Percentiles rank a stretch among this genome's conserved stretches.
Conservation (phyloP, 2,113 vertebrate genomes). For the Elachura formosa region DNA sequence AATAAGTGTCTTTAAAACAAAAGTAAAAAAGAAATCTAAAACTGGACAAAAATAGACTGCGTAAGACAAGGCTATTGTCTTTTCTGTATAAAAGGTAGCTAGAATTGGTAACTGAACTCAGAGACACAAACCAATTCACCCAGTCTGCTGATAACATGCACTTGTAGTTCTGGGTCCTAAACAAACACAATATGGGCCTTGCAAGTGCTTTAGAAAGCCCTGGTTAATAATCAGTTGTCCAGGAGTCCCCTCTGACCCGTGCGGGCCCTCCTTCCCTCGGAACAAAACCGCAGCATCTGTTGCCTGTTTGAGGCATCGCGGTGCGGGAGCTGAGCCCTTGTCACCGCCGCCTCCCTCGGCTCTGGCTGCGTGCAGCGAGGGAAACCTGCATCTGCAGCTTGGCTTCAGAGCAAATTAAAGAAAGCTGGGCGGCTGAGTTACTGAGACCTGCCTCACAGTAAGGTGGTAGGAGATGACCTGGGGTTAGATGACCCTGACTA, state of each 20-base stretch:
- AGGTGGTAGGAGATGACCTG: background rate
- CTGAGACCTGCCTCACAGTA: background rate
- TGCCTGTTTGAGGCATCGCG: background rate
- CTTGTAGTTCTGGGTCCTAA: conserved; percentile 40
- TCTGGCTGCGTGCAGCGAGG: fast-evolving
- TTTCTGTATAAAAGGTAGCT: background rate
- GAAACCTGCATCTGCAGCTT: background rate
- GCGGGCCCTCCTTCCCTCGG: background rate
- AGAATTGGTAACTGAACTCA: background rate
- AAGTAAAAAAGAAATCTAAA: background rate
- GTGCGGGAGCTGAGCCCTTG: background rate
- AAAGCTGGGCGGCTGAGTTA: background rate
- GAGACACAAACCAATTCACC: background rate
- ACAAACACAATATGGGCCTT: conserved; percentile 33
- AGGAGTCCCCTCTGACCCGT: conserved; percentile 26
- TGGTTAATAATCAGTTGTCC: conserved; percentile 33
- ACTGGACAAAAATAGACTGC: fast-evolving
- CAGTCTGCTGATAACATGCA: background rate
- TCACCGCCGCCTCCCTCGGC: background rate
- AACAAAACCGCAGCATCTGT: conserved; percentile 30
- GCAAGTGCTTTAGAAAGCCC: conserved; percentile 28
- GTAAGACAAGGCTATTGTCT: background rate
- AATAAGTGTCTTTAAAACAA: background rate
- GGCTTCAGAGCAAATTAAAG: background rate
- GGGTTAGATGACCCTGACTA: background rate